Evolutionary conservation across 2,888 invertebrate genomes (phyloP), one percentile per base, ranked within the genome.

Genomic region (Pammene aurita): DNA sequence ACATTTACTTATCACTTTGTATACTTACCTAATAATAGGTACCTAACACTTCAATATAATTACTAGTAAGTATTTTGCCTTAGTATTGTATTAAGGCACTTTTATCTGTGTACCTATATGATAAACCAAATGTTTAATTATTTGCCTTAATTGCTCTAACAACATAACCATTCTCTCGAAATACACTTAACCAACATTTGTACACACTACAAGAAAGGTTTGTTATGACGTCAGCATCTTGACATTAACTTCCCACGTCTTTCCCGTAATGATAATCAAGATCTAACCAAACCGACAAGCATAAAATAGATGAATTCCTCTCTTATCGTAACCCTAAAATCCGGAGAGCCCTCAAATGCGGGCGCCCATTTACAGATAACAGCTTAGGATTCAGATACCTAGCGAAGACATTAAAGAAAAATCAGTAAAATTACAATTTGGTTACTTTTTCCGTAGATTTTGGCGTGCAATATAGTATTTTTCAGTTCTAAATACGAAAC

Each of bases 351-450:
- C 18, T 44, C 44, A 48, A 67, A 67, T 50, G 67, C 48, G 56
- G 41, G 61, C 67, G 16, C 44, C 35, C 68, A 57, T 52, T 68
- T 68, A 18, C 16, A 42, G 67, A 68, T 57, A 57, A 63, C 54
- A 66, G 10, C 41, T 16, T 44, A 41, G 52, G 16, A 44, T 52
- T 50, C 50, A 16, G 44, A 63, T 57, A n/a, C n/a, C n/a, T 63
- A 50, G n/a, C 35, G 16, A 18, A 16, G 48, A 56, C 14, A 56
- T 61, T 60, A 35, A 50, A 18, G 42, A 58, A 44, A 26, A 58
- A 54, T 41, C 18, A 11, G 41, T 41, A 56, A 41, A 13, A 38
- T 38, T 7, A 38, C 9, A 38, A 38, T 38, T 7, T 9, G 38
- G 38, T 38, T 35, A 5, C n/a, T n/a, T n/a, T n/a, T n/a, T n/a